Evolutionary conservation across 2,113 vertebrate species (phyloP).

Genomic region (Chloropsis hardwickii): DNA sequence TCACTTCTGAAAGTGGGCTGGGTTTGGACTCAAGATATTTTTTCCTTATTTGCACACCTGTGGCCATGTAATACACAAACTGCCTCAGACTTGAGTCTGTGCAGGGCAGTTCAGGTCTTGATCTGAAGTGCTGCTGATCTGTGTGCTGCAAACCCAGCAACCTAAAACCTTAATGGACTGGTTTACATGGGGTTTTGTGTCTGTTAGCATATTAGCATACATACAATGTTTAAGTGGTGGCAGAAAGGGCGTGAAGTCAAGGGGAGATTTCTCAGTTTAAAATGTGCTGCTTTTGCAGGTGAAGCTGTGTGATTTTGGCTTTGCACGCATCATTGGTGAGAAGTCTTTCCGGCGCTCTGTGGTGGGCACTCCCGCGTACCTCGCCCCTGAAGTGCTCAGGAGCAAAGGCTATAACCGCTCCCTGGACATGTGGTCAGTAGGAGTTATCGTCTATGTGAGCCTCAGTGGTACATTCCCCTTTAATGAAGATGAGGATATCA

Average conservation of each 20-base stretch:
- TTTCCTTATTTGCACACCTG: neutral
- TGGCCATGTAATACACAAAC: neutral
- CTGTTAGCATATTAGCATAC: neutral
- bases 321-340: slow-evolving; percentile 96
- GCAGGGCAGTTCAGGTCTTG: neutral
- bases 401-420: slow-evolving; percentile 99
- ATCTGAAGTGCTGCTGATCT: neutral
- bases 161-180: neutral
- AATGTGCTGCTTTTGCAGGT: slow-evolving; percentile 73
- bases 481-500: slow-evolving; percentile 98
- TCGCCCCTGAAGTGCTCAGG: slow-evolving; percentile 93
- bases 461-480: slow-evolving; percentile 96
- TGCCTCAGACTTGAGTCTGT: neutral
- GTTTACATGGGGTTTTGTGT: neutral
- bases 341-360: slow-evolving; percentile 96
- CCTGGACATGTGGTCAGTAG: slow-evolving; percentile 98
- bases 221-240: neutral
- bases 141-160: neutral
- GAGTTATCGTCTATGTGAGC: slow-evolving; percentile 96
- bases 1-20: neutral
- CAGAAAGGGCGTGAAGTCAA: neutral
- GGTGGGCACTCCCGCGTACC: slow-evolving; percentile 93
- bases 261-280: neutral
- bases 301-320: slow-evolving; percentile 96
- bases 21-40: neutral